phyloP scores from a whole-genome alignment of 1,140 invertebrate species.

The Leptinotarsa defecta region DNA sequence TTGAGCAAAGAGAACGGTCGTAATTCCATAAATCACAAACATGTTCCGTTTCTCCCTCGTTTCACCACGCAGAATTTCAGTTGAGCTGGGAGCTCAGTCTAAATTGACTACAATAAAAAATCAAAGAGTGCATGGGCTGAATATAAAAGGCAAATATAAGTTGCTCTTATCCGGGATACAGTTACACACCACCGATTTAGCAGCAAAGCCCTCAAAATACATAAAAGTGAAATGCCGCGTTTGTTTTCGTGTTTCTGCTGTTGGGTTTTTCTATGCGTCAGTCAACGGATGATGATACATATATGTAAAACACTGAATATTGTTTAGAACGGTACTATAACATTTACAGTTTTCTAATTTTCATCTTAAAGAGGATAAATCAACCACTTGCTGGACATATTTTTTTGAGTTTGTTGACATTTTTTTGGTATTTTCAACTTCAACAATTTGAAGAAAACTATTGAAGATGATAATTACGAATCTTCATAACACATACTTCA shows the following conservation, averaged over 20 bases:
- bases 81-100: slow-evolving; percentile 6
- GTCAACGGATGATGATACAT: background rate
- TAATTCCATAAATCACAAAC: slow-evolving; percentile 7
- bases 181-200: slow-evolving; percentile 42
- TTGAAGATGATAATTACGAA: too few species aligned
- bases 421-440: too few species aligned
- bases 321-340: too few species aligned
- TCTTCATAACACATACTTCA: too few species aligned
- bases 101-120: slow-evolving; percentile 37
- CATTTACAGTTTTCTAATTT: too few species aligned
- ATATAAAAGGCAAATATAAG: slow-evolving; percentile 36
- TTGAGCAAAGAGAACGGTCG: background rate
- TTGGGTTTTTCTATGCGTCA: slow-evolving; percentile 10
- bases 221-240: slow-evolving; percentile 42
- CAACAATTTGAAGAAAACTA: too few species aligned
- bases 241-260: slow-evolving; percentile 22
- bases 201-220: slow-evolving; percentile 42
- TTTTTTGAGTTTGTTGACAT: too few species aligned
- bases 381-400: too few species aligned
- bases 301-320: too few species aligned
- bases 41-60: background rate
- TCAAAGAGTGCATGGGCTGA: slow-evolving; percentile 27
- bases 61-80: background rate
- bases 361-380: too few species aligned
- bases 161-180: slow-evolving; percentile 30